Evolutionary conservation across 1,140 invertebrate species (phyloP), one percentile per base, ranked within the genome.

Genomic region (Drosophila orena): DNA sequence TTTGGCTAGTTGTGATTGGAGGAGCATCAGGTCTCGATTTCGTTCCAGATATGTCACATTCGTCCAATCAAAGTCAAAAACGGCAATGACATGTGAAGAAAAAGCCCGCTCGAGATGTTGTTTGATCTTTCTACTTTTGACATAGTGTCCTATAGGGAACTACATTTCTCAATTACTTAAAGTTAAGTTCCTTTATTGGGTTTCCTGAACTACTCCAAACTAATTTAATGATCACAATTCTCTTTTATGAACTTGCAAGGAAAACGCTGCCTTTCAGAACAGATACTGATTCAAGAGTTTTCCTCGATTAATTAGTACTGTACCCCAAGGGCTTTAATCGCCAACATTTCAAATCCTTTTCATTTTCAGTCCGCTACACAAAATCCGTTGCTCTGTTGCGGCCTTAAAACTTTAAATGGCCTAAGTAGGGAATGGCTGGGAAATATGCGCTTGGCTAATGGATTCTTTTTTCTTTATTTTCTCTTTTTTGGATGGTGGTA

Each of bases 401-500:
- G 49, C 40, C 37, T 60, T 61, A 50, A 65, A 81, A 75, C 74
- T 86, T 86, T 81, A 86, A 81, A 70, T 75, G 73, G 69, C 69
- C 50, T 71, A 78, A 86, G 81, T 75, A 75, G 75, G 79, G 61
- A 71, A 71, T 74, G 73, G 56, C 56, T 44, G 64, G 57, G 57
- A 81, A 85, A 85, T 86, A 78, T 88, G 74, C 79, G 75, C 60
- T 79, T 57, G 46, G 83, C 83, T 86, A 86, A 86, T 86, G 81
- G 81, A 86, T 85, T 86, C 47, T 53, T 49, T 81, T 56, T 47
- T 54, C 27, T 68, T 35, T 55, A 46, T 68, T 62, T 62, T 34
- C n/a, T 54, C 64, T 79, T 61, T 73, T 50, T 78, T 75, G 60
- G 54, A 56, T n/a, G 14, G 50, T 27, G 64, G 44, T 50, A 68